Conservation (phyloP, 2,797 vertebrate species). For the Bovichtus variegatus region DNA sequence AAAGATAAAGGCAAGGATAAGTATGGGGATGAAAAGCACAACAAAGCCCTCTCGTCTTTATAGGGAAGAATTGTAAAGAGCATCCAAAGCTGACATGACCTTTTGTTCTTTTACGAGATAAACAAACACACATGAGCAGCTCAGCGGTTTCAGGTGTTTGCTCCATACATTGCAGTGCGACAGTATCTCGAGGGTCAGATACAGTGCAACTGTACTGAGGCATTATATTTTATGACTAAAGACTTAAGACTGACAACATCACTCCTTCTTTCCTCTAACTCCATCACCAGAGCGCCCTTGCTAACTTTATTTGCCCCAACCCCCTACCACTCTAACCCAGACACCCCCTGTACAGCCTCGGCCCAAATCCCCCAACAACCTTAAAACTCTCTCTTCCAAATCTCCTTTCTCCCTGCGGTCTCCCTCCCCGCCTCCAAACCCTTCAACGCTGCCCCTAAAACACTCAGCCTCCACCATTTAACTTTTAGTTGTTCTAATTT, state of each 20-base stretch:
- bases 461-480: background rate
- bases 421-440: background rate
- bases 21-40: too few species aligned
- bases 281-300: background rate
- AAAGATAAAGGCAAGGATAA: too few species aligned
- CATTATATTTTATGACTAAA: background rate
- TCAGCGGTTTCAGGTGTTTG: background rate
- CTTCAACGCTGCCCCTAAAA: background rate
- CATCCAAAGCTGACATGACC: background rate
- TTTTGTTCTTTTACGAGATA: background rate
- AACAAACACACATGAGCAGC: background rate
- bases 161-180: background rate
- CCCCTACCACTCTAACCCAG: slow-evolving; percentile 54
- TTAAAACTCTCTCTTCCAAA: slow-evolving; percentile 55
- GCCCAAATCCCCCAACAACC: slow-evolving; percentile 59
- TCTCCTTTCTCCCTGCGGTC: slow-evolving; percentile 21
- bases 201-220: background rate
- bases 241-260: background rate
- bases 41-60: background rate
- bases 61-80: too few species aligned
- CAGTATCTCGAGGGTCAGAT: slow-evolving; percentile 3
- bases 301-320: slow-evolving; percentile 1
- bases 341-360: slow-evolving; percentile 69
- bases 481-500: background rate
- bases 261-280: background rate